Percentiles rank a stretch among this genome's conserved stretches.
These are phyloP conservation scores for Xenops minutus DNA, from an alignment of 2,797 vertebrate genomes.

Conservation along the genomic window DNA sequence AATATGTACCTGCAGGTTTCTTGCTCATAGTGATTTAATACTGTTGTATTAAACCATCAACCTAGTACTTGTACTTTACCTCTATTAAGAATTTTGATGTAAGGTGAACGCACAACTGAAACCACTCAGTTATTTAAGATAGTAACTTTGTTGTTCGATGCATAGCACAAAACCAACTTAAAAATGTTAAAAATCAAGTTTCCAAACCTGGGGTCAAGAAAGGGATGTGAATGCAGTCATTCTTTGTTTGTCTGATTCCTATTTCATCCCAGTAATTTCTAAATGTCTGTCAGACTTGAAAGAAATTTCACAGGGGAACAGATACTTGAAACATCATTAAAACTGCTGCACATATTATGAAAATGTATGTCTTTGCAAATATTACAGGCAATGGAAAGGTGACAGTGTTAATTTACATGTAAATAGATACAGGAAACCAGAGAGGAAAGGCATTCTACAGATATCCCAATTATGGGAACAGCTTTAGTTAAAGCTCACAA, in stretches of 20 bases:
- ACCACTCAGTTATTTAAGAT: neutral
- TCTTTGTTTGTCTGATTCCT: neutral
- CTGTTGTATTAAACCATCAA: neutral
- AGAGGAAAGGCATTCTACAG: conserved; percentile 23
- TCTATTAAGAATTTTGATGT: neutral
- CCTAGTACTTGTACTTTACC: neutral
- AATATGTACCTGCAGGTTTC: neutral
- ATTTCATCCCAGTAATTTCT: neutral
- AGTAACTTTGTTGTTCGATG: neutral
- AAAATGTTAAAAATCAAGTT: neutral
- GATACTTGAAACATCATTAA: neutral
- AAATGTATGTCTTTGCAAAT: conserved; percentile 35
- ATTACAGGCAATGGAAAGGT: neutral
- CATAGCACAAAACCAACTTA: neutral
- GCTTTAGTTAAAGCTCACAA: conserved; percentile 45
- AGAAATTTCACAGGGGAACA: neutral
- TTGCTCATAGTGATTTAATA: neutral
- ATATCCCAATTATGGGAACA: neutral
- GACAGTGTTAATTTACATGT: conserved; percentile 44
- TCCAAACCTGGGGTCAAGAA: neutral
- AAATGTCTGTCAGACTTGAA: neutral
- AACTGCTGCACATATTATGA: neutral
- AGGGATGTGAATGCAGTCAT: neutral
- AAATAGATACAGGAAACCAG: conserved; percentile 52
- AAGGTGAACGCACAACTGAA: neutral